These are phyloP conservation scores for Okamejei kenojei DNA, from an alignment of 2,797 vertebrate species.

Conservation along the genomic window DNA sequence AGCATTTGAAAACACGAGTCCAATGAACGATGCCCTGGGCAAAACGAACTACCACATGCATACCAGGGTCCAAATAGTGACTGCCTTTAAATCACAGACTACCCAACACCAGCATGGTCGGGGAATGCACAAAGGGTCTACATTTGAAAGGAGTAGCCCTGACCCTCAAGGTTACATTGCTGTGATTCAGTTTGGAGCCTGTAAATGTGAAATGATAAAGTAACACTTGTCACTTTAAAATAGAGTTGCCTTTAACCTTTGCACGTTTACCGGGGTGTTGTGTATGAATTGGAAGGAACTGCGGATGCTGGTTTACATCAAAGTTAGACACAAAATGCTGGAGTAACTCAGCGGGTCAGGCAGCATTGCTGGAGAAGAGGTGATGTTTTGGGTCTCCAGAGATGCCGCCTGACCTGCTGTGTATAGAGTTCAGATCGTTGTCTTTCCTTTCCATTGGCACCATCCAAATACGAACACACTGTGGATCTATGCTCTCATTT, in stretches of 20 bases:
- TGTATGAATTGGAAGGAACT: too few species aligned
- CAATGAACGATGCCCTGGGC: slow-evolving; percentile 43
- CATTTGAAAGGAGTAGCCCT: background rate
- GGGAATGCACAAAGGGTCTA: slow-evolving; percentile 44
- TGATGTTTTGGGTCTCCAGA: too few species aligned
- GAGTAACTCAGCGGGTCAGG: too few species aligned
- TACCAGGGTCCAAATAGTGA: slow-evolving; percentile 40
- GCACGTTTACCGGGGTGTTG: background rate
- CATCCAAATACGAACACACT: background rate
- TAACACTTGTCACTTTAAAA: background rate
- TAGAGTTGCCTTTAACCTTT: background rate
- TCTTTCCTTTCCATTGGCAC: background rate
- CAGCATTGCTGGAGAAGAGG: too few species aligned
- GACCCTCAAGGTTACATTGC: slow-evolving; percentile 27
- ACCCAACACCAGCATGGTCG: slow-evolving; percentile 41
- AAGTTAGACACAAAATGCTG: too few species aligned
- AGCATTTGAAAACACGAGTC: slow-evolving; percentile 39
- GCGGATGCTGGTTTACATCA: too few species aligned
- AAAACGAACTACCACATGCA: slow-evolving; percentile 40
- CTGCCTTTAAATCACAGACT: slow-evolving; percentile 39
- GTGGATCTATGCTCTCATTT: background rate
- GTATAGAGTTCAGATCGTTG: background rate
- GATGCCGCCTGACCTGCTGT: too few species aligned
- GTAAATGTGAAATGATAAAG: slow-evolving; percentile 29
- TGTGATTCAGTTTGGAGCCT: slow-evolving; percentile 20